Conservation (phyloP, 2,888 invertebrate species). For the Lepas anatifera region DNA sequence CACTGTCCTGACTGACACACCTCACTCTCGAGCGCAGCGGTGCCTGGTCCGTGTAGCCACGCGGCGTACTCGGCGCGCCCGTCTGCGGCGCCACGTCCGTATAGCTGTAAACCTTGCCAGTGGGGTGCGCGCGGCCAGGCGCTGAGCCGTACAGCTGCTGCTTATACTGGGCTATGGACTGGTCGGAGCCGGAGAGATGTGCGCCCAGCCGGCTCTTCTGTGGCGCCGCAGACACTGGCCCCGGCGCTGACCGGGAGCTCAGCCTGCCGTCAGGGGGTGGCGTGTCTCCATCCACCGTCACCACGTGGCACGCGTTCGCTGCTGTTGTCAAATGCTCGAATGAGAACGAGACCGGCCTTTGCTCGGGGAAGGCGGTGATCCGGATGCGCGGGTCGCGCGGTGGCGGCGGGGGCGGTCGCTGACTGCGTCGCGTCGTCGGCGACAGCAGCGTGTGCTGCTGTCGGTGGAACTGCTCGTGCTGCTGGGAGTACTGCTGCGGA, state of each 20-base stretch:
- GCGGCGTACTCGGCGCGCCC: neutral
- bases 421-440: neutral
- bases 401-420: neutral
- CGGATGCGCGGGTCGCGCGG: conserved; percentile 1
- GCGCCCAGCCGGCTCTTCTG: neutral
- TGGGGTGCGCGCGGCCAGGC: neutral
- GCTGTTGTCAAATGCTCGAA: conserved; percentile 19
- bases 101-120: neutral
- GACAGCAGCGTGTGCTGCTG: neutral
- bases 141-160: neutral
- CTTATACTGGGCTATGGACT: conserved; percentile 8
- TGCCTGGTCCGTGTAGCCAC: neutral
- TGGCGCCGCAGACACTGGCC: neutral
- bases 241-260: neutral
- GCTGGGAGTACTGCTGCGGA: neutral
- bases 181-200: neutral
- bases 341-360: conserved; percentile 22
- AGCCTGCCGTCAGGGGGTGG: neutral
- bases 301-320: neutral
- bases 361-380: neutral
- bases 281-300: neutral
- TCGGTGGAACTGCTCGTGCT: too few species aligned
- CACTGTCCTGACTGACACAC: conserved; percentile 1
- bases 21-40: neutral
- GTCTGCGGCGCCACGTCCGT: neutral